Evolutionary conservation across 2,113 vertebrate species (phyloP).

Genomic region (Isurus oxyrinchus): DNA sequence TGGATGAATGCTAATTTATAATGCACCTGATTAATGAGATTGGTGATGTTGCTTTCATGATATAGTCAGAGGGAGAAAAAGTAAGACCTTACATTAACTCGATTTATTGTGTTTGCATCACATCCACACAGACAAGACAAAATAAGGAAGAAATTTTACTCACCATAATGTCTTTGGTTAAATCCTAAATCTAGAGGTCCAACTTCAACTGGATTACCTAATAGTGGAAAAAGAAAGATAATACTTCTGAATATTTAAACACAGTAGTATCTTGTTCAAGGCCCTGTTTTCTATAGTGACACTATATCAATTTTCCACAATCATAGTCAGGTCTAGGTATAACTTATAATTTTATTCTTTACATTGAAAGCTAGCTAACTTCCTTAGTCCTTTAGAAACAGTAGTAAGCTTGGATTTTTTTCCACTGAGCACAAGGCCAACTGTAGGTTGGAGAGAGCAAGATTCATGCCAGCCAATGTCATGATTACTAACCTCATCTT

Average conservation of each 20-base stretch:
- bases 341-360: neutral
- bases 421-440: neutral
- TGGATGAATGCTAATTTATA: neutral
- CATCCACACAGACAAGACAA: neutral
- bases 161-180: slow-evolving; percentile 34
- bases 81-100: neutral
- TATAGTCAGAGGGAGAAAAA: neutral
- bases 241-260: neutral
- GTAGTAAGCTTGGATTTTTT: neutral
- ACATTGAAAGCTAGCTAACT: neutral
- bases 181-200: neutral
- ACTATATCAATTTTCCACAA: neutral
- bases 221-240: neutral
- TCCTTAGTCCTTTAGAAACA: neutral
- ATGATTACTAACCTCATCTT: neutral
- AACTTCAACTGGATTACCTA: neutral
- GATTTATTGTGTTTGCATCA: neutral
- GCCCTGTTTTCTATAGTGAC: neutral
- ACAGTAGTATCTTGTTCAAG: neutral
- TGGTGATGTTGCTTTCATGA: neutral
- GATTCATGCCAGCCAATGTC: neutral
- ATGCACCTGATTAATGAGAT: neutral
- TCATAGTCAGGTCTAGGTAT: neutral
- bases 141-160: neutral
- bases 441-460: neutral